Conservation (phyloP, 2,113 vertebrate species). For the Bufo gargarizans region DNA sequence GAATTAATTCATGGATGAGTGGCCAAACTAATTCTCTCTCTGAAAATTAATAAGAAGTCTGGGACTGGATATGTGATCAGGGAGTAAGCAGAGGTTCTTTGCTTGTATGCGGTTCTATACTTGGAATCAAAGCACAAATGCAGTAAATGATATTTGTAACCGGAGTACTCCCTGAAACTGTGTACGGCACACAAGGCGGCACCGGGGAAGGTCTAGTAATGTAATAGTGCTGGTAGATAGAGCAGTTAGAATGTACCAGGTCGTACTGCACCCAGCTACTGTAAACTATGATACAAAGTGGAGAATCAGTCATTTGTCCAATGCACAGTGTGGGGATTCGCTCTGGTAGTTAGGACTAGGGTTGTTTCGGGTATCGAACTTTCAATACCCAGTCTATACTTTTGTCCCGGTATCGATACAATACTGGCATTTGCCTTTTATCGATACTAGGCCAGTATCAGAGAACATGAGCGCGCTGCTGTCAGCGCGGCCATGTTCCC, state of each 20-base stretch:
- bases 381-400: no score
- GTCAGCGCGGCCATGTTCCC: no score
- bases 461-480: no score
- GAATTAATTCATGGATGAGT: conserved; percentile 10
- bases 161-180: not conserved
- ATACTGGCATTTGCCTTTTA: no score
- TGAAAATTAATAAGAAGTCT: not conserved
- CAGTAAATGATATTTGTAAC: not conserved
- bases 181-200: not conserved
- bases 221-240: not conserved
- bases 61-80: conserved; percentile 2
- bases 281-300: no score
- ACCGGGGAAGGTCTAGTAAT: not conserved
- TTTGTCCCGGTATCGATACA: no score
- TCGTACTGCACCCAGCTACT: no score
- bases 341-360: no score
- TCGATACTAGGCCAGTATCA: no score
- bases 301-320: no score
- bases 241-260: not conserved
- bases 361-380: no score
- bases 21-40: not conserved
- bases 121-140: not conserved
- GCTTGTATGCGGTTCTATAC: not conserved
- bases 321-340: no score
- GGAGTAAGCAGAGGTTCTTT: not conserved